phyloP scores from a whole-genome alignment of 2,888 invertebrate species.

The Drosophila recens region DNA sequence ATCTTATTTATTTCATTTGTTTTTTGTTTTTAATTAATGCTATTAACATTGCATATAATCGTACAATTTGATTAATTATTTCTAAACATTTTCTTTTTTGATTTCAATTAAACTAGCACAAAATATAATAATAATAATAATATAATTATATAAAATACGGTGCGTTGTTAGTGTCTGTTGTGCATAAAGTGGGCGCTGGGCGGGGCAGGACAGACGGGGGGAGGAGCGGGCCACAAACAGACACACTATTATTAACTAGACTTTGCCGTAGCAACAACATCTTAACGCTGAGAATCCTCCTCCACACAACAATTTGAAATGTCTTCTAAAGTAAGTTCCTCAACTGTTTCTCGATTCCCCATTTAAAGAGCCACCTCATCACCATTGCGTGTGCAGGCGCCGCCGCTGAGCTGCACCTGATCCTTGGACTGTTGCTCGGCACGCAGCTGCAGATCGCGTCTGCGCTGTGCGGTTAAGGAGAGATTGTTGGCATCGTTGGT shows the following conservation, averaged over 20 bases:
- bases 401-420: constrained; percentile 67
- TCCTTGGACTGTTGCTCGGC: constrained; percentile 74
- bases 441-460: constrained; percentile 71
- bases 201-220: constrained; percentile 1
- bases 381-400: constrained; percentile 68
- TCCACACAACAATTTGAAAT: constrained; percentile 17
- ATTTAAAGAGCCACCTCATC: constrained; percentile 81
- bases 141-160: constrained; percentile 32
- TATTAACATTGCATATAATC: constrained; percentile 49
- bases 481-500: constrained; percentile 43
- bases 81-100: constrained; percentile 31
- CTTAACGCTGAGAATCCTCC: constrained; percentile 36
- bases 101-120: constrained; percentile 64
- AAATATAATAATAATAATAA: constrained; percentile 21
- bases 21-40: constrained; percentile 25
- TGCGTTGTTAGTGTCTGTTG: constrained; percentile 32
- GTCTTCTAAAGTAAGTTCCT: constrained; percentile 15
- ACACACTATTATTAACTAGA: constrained; percentile 34
- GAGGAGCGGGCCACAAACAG: constrained; percentile 9
- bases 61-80: constrained; percentile 27
- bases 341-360: constrained; percentile 36
- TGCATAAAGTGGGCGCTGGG: constrained; percentile 6
- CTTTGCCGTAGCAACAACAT: constrained; percentile 27
- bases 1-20: constrained; percentile 17
- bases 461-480: constrained; percentile 77